Base-by-base conservation (phyloP, 92 coral and sea anemone species). In the Scolanthus callimorphus region DNA sequence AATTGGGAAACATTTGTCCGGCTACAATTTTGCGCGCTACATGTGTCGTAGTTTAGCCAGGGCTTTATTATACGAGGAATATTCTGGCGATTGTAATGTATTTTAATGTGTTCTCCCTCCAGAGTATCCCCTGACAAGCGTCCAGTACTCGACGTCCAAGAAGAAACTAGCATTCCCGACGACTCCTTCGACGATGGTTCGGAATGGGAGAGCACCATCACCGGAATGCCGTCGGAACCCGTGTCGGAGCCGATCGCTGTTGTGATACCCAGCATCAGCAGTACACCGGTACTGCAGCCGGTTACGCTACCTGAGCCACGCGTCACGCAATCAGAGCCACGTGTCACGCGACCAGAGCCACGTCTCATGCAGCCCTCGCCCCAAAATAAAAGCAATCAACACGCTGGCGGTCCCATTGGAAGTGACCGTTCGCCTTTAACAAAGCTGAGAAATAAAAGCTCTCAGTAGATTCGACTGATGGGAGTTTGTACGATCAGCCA, bases 401-500 rank as follows among this genome's bases (percentile, higher is more conserved):
- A 41, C 13, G 39, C 22, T 39, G 50, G 41, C 19, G 6, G 48
- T 11, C 19, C 25, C 20, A 49, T 17, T 0, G 60, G 30, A 27
- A 25, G 31, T 17, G 73, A 62, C 51, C 66, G 62, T 4, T 60
- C 84, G 17, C 90, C 76, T 1, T 52, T 70, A 55, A 80, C 66
- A 2, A 73, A 50, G 31, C 54, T 70, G 20, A 88, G 86, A 39
- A 81, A 75, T 63, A 84, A 78, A 77, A 69, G 56, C 30, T 54
- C 25, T 70, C 90, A 2, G 63, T 94, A 49, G 80, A 75, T 28
- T 88, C 97, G 0, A 55, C 80, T 9, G 96, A 49, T 17, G 41
- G 41, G 8, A 92, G 98, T 64, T 67, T 74, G 26, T 83, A 83
- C 50, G 97, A 88, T 44, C 91, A 74, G 25, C 80, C 96, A 0